A percentile compares a stretch with the other conserved stretches of the same genome.
Evolutionary conservation across 1,140 invertebrate genomes (phyloP).

Genomic region (Steinernema feltiae): DNA sequence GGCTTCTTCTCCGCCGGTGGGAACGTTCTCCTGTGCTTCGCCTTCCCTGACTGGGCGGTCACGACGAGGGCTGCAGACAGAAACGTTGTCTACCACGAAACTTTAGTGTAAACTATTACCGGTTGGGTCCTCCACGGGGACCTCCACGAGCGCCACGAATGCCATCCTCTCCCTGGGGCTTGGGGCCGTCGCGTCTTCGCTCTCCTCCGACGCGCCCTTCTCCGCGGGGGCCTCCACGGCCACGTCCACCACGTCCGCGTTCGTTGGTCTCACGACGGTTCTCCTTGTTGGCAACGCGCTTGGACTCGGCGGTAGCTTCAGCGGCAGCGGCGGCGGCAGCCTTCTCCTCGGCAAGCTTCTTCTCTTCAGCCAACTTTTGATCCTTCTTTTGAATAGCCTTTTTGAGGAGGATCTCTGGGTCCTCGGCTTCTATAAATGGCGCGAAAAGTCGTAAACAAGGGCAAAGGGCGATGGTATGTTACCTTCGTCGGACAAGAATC

Average conservation of each 20-base stretch:
- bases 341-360: constrained; percentile 26
- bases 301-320: constrained; percentile 26
- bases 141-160: neutral
- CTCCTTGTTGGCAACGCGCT: constrained; percentile 25
- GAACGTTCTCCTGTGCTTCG: neutral
- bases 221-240: constrained; percentile 30
- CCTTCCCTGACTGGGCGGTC: neutral
- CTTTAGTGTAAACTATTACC: neutral
- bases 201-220: constrained; percentile 30
- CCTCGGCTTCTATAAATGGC: constrained; percentile 30
- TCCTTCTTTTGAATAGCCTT: constrained; percentile 29
- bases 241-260: constrained; percentile 20
- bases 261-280: constrained; percentile 25
- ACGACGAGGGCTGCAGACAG: neutral
- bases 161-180: neutral
- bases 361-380: constrained; percentile 26
- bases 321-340: constrained; percentile 22
- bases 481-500: constrained; percentile 38
- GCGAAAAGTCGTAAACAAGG: constrained; percentile 17
- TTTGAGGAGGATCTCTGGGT: constrained; percentile 32
- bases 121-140: neutral
- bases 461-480: neutral
- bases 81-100: neutral
- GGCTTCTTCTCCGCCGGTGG: neutral
- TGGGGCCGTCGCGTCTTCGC: constrained; percentile 24